Conservation (phyloP, 1,140 invertebrate genomes). For the Pseudobourletiella spinata region DNA sequence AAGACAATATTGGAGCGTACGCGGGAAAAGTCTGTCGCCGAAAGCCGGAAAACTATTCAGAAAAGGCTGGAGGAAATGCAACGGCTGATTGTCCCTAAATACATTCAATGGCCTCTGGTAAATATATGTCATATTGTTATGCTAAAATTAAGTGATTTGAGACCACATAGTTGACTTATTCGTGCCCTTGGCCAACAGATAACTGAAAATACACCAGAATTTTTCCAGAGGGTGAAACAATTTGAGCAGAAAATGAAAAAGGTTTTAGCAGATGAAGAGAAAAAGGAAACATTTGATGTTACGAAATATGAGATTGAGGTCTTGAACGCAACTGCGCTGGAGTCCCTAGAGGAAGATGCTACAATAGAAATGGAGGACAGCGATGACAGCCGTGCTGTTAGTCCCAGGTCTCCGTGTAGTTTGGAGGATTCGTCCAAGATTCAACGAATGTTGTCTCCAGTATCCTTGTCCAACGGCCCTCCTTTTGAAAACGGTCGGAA, state of each 20-base stretch:
- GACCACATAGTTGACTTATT: no score
- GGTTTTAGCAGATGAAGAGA: constrained; percentile 16
- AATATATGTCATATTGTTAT: constrained; percentile 1
- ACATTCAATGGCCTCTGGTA: constrained; percentile 20
- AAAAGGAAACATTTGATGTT: constrained; percentile 28
- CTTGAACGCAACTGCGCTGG: constrained; percentile 19
- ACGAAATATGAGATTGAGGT: constrained; percentile 33
- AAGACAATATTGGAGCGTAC: constrained; percentile 15
- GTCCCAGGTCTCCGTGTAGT: not conserved
- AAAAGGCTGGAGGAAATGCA: constrained; percentile 19
- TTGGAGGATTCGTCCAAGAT: not conserved
- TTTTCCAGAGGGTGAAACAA: constrained; percentile 15
- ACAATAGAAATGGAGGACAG: not conserved
- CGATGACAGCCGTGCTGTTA: not conserved
- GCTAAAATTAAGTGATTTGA: no score
- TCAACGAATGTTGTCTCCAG: not conserved
- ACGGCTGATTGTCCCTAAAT: constrained; percentile 18
- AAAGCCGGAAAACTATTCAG: constrained; percentile 13
- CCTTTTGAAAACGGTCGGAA: constrained; percentile 6
- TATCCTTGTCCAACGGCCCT: not conserved
- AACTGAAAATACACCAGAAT: constrained; percentile 18
- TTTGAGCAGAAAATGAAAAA: constrained; percentile 30
- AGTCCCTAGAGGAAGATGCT: constrained; percentile 10
- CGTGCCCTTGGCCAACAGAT: no score
- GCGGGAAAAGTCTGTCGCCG: constrained; percentile 15